Conservation (phyloP, 2,797 vertebrate species). For the Anguilla megastoma region DNA sequence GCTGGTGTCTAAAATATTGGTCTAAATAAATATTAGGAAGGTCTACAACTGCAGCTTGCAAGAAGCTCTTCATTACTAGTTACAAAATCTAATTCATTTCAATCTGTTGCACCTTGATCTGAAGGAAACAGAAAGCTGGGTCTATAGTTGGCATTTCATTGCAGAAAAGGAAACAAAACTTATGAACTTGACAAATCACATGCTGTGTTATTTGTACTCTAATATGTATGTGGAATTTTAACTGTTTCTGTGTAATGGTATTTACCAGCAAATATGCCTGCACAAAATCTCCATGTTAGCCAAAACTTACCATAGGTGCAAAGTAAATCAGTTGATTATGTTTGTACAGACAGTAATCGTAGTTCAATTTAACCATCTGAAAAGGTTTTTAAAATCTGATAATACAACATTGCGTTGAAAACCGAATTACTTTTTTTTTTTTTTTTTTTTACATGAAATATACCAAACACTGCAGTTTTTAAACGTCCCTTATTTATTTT, state of each 20-base stretch:
- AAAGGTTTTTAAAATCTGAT: conserved; percentile 30
- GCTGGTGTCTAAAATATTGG: conserved; percentile 6
- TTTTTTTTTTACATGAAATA: conserved; percentile 53
- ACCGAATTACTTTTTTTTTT: conserved; percentile 58
- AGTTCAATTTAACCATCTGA: conserved; percentile 30
- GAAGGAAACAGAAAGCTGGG: conserved; percentile 56
- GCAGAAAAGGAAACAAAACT: conserved; percentile 54
- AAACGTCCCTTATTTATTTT: conserved; percentile 59
- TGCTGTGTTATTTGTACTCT: conserved; percentile 63
- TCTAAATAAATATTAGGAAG: not conserved
- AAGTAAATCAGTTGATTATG: conserved; percentile 56
- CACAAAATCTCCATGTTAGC: conserved; percentile 68
- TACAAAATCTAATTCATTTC: conserved; percentile 29
- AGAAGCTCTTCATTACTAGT: conserved; percentile 10
- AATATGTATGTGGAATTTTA: conserved; percentile 70
- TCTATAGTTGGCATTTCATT: conserved; percentile 70
- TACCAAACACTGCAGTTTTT: conserved; percentile 60
- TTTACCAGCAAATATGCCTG: conserved; percentile 79
- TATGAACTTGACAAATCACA: conserved; percentile 72
- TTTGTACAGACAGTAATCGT: conserved; percentile 27
- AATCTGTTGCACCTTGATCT: conserved; percentile 21
- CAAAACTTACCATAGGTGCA: conserved; percentile 62
- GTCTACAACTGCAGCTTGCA: conserved; percentile 16
- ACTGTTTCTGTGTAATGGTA: conserved; percentile 71
- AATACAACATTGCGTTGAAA: conserved; percentile 48